Evolutionary conservation across 23 tunicate genomes (phyloP).

Genomic region (Ciona savignyi): DNA sequence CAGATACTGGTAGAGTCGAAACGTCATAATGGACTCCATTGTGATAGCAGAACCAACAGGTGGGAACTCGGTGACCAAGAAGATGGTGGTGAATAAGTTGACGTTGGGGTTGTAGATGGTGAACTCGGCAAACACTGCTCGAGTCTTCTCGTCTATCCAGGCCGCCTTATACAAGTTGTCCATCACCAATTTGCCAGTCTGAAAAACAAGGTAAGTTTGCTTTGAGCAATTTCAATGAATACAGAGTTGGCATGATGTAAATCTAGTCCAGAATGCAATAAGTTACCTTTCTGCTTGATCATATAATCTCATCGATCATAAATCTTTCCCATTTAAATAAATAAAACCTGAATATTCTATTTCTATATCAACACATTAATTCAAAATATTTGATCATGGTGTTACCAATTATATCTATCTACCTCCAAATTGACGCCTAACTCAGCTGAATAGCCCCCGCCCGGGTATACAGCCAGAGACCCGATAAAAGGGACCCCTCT

Average conservation of each 20-base stretch:
- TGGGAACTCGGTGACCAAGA: slow-evolving; percentile 81
- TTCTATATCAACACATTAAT: too few species aligned
- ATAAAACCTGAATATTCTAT: too few species aligned
- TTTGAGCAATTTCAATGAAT: too few species aligned
- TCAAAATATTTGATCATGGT: too few species aligned
- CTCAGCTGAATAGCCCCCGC: slow-evolving; percentile 97
- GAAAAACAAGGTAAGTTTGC: too few species aligned
- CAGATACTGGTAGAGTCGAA: slow-evolving; percentile 80
- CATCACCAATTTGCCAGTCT: slow-evolving; percentile 52
- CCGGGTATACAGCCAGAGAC: slow-evolving; percentile 64
- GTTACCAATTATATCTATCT: too few species aligned
- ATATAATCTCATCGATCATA: too few species aligned
- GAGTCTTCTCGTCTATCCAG: slow-evolving; percentile 72
- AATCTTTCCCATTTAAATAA: too few species aligned
- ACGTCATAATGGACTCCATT: slow-evolving; percentile 54
- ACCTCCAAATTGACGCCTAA: slow-evolving; percentile 92
- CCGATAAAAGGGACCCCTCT: slow-evolving; percentile 88
- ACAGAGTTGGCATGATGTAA: too few species aligned
- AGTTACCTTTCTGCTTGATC: too few species aligned
- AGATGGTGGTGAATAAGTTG: slow-evolving; percentile 79
- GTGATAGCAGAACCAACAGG: slow-evolving; percentile 96
- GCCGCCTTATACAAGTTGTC: slow-evolving; percentile 47
- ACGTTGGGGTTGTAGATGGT: slow-evolving; percentile 92
- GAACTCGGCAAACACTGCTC: slow-evolving; percentile 92
- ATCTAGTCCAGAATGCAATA: too few species aligned